Evolutionary conservation across 2,113 vertebrate species (phyloP).

Genomic region (Hyperoodon ampullatus): DNA sequence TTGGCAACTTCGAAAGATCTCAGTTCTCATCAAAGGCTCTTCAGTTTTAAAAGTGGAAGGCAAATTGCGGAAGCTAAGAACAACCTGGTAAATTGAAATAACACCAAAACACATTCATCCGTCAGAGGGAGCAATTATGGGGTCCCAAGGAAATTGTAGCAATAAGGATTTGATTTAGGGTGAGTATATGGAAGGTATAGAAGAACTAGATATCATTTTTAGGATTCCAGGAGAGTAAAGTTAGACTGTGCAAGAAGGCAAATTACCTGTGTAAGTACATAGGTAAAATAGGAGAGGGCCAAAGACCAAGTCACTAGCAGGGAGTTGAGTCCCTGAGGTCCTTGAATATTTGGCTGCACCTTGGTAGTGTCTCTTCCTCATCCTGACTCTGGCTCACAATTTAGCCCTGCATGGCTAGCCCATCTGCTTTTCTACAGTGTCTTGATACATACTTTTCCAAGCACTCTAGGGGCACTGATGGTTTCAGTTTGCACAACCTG

Average conservation of each 20-base stretch:
- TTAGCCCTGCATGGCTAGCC: not conserved
- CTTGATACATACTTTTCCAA: slow-evolving; percentile 53
- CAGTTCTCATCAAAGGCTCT: not conserved
- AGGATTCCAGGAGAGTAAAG: not conserved
- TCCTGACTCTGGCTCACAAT: slow-evolving; percentile 19
- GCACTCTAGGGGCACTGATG: not conserved
- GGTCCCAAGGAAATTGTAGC: not conserved
- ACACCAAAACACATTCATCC: slow-evolving; percentile 23
- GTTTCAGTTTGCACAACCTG: not conserved
- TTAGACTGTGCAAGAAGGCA: not conserved
- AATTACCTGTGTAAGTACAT: slow-evolving; percentile 10
- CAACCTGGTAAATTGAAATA: not conserved
- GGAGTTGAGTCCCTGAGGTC: not conserved
- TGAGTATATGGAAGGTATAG: not conserved
- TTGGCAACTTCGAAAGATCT: slow-evolving; percentile 12
- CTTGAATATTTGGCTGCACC: not conserved
- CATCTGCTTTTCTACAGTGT: slow-evolving; percentile 46
- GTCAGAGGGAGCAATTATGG: not conserved
- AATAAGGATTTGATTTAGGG: slow-evolving; percentile 11
- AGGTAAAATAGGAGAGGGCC: not conserved
- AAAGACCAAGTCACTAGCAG: slow-evolving; percentile 16
- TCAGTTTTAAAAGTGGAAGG: not conserved
- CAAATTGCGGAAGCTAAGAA: not conserved
- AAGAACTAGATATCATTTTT: slow-evolving; percentile 4
- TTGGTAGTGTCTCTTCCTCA: slow-evolving; percentile 43